Conservation (phyloP, 2,888 invertebrate species). For the Chironomus tentans region DNA sequence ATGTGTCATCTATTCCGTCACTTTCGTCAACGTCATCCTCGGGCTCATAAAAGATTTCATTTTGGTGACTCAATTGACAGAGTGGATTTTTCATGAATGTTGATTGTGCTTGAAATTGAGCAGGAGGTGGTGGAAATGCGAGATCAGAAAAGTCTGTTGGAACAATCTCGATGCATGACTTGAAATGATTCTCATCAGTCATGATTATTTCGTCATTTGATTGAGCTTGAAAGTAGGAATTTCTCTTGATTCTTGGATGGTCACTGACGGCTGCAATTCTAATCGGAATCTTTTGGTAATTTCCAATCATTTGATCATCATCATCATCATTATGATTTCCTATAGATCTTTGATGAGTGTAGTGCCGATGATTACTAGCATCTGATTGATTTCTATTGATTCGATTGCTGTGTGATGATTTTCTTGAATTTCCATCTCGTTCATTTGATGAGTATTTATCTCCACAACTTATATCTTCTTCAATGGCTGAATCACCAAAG, state of each 20-base stretch:
- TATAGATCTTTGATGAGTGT: neutral
- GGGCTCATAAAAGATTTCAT: constrained; percentile 30
- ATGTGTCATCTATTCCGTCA: too few species aligned
- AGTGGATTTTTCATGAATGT: constrained; percentile 34
- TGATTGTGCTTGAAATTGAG: constrained; percentile 31
- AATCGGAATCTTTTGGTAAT: constrained; percentile 18
- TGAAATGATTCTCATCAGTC: constrained; percentile 32
- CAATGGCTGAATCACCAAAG: constrained; percentile 43
- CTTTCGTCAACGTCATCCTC: neutral
- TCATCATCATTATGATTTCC: neutral
- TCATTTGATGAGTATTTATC: constrained; percentile 35
- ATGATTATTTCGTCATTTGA: constrained; percentile 28
- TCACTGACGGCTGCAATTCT: neutral
- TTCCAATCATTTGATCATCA: neutral
- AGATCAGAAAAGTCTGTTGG: constrained; percentile 34
- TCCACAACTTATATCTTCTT: constrained; percentile 41
- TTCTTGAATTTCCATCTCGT: constrained; percentile 27
- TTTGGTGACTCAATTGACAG: constrained; percentile 9
- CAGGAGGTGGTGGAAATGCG: constrained; percentile 32
- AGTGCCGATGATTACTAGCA: neutral
- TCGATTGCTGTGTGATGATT: neutral
- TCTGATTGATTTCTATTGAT: neutral
- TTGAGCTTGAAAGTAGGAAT: neutral
- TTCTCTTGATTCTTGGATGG: neutral
- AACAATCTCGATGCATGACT: constrained; percentile 41